phyloP scores from a whole-genome alignment of 2,113 vertebrate species.

The Xiphophorus couchianus region DNA sequence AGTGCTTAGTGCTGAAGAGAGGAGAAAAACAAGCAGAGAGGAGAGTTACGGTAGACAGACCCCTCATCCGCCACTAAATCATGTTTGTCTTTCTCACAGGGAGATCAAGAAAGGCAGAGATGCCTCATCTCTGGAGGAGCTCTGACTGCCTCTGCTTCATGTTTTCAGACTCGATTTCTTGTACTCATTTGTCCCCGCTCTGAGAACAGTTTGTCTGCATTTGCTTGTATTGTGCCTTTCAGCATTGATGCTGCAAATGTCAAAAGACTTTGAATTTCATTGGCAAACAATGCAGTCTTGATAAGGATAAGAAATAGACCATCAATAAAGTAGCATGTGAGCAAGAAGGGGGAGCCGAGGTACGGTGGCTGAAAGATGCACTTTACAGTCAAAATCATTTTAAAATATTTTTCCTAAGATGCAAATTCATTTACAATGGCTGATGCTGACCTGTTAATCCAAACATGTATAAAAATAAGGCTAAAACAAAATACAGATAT shows the following conservation, averaged over 20 bases:
- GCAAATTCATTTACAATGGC: neutral
- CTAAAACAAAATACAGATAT: no score
- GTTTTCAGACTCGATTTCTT: constrained; percentile 27
- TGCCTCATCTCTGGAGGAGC: constrained; percentile 25
- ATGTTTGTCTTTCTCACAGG: constrained; percentile 48
- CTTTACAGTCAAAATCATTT: neutral
- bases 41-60: constrained; percentile 38
- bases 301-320: neutral
- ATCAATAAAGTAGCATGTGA: neutral
- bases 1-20: constrained; percentile 42
- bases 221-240: neutral
- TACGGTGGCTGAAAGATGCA: neutral
- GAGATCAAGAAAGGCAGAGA: constrained; percentile 6
- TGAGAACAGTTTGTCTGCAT: neutral
- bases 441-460: neutral
- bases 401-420: neutral
- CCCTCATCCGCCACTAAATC: constrained; percentile 53
- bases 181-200: constrained; percentile 8
- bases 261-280: neutral
- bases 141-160: constrained; percentile 26
- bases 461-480: no score
- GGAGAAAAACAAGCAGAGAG: constrained; percentile 35
- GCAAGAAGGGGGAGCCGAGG: neutral
- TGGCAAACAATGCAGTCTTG: neutral
- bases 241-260: neutral